Evolutionary conservation across 2,797 vertebrate species (phyloP).

Genomic region (Cossypha niveicapilla): DNA sequence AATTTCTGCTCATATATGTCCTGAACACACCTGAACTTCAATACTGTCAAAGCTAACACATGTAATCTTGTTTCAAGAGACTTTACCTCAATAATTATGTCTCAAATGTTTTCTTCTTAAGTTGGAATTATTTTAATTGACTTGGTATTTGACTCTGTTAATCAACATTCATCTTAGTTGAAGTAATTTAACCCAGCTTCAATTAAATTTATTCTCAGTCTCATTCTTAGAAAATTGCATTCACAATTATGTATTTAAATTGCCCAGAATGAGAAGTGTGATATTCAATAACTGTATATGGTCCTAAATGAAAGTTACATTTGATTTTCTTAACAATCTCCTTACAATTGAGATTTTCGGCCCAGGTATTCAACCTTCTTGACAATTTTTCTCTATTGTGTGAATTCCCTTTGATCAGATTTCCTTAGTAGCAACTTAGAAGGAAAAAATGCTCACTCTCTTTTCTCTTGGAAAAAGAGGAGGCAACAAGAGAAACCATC

Average conservation of each 20-base stretch:
- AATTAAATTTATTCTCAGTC: not conserved
- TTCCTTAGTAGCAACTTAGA: not conserved
- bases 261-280: not conserved
- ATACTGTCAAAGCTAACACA: not conserved
- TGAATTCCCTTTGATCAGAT: not conserved
- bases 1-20: not conserved
- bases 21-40: not conserved
- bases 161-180: conserved; percentile 13
- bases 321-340: not conserved
- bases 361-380: not conserved
- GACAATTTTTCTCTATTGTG: not conserved
- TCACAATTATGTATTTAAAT: not conserved
- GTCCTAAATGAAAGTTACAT: not conserved
- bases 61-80: not conserved
- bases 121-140: conserved; percentile 13
- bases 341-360: not conserved
- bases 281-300: not conserved
- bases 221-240: not conserved
- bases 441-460: not conserved
- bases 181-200: conserved; percentile 18
- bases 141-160: conserved; percentile 15
- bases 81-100: not conserved
- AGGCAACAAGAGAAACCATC: not conserved
- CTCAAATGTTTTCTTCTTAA: not conserved
- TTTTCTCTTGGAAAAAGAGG: not conserved